Evolutionary conservation across 1,140 invertebrate genomes (phyloP).

Genomic region (Euwallacea fornicatus): DNA sequence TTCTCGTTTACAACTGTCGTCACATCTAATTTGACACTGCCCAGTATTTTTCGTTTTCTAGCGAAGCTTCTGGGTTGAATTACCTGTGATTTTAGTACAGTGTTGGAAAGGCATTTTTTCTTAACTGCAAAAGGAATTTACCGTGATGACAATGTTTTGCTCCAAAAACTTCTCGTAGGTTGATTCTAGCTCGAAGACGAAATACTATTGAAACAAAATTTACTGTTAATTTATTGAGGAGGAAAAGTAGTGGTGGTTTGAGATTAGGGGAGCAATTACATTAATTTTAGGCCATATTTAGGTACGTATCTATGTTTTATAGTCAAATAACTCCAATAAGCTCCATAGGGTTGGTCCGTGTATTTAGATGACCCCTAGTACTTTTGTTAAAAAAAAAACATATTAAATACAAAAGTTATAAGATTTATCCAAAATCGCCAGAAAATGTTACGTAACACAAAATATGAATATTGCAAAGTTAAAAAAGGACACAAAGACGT

Average conservation of each 20-base stretch:
- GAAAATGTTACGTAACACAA: no score
- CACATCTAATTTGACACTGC: constrained; percentile 68
- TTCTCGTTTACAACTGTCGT: constrained; percentile 69
- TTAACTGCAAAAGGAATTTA: constrained; percentile 51
- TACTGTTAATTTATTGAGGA: not conserved
- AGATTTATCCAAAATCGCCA: no score
- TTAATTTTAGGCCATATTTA: no score
- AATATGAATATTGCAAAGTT: no score
- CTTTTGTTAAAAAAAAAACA: no score
- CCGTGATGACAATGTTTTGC: constrained; percentile 53
- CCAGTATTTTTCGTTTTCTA: constrained; percentile 58
- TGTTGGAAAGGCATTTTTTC: no score
- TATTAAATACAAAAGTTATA: no score
- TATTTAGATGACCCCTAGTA: no score
- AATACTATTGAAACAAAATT: constrained; percentile 59
- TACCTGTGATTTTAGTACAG: constrained; percentile 34
- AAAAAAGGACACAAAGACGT: no score
- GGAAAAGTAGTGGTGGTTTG: not conserved
- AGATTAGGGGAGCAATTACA: not conserved
- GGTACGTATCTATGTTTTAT: no score
- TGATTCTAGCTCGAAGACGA: constrained; percentile 68
- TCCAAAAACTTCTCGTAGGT: constrained; percentile 54
- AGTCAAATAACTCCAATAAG: no score
- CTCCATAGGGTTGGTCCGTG: no score
- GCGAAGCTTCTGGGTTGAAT: constrained; percentile 45